Conservation (phyloP, 2,888 invertebrate species). For the Lycaena phlaeas region DNA sequence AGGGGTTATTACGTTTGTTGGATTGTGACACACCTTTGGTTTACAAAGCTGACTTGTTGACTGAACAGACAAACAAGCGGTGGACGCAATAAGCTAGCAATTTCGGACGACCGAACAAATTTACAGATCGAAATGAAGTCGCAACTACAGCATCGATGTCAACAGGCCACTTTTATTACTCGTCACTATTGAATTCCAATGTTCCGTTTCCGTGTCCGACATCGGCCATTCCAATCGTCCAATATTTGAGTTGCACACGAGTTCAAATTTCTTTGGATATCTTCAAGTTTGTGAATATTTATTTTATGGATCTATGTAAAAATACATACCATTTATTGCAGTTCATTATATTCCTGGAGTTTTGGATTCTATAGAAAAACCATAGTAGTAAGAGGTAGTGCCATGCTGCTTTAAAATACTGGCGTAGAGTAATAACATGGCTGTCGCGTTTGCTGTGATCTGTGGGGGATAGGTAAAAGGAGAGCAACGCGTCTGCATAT, state of each 20-base stretch:
- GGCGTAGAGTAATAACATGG: too few species aligned
- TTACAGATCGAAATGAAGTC: slow-evolving; percentile 65
- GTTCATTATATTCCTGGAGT: too few species aligned
- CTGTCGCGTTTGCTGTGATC: too few species aligned
- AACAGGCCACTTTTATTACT: slow-evolving; percentile 60
- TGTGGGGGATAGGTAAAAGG: too few species aligned
- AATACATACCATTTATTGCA: too few species aligned
- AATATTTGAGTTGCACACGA: slow-evolving; percentile 16
- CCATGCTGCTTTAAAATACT: too few species aligned
- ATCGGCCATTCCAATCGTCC: too few species aligned
- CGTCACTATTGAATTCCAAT: slow-evolving; percentile 52
- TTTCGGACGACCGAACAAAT: slow-evolving; percentile 61
- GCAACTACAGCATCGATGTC: slow-evolving; percentile 46
- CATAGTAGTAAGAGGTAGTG: too few species aligned
- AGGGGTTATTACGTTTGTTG: slow-evolving; percentile 40
- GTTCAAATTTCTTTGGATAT: neutral
- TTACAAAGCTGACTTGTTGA: slow-evolving; percentile 66
- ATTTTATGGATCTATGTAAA: too few species aligned
- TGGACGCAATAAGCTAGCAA: slow-evolving; percentile 62
- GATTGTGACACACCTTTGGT: slow-evolving; percentile 43
- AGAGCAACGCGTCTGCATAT: too few species aligned
- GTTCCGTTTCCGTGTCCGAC: slow-evolving; percentile 37
- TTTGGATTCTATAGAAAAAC: too few species aligned
- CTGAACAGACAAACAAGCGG: slow-evolving; percentile 48
- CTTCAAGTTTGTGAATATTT: too few species aligned